Base-by-base conservation (phyloP, 2,113 vertebrate genomes). In the Tauraco erythrolophus region DNA sequence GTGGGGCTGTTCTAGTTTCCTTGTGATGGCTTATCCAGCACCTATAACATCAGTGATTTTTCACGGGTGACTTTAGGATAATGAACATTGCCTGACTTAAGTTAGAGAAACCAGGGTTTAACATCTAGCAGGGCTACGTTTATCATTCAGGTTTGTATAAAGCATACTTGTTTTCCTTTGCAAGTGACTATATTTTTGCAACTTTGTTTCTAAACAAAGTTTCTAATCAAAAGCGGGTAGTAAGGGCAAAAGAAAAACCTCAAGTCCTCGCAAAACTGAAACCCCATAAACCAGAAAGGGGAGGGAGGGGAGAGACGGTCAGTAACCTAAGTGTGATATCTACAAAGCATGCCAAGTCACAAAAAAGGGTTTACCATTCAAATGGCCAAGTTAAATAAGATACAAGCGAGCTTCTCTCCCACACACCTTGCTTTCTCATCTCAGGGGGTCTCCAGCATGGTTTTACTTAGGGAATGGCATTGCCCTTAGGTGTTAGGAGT, bases 341-440 rank as follows among this genome's bases (percentile, higher is more conserved):
- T 96, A 93, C 71, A 81, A 91, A 97, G 89, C 51, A 93, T 80
- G 96, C 96, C 97, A 98, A 98, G 92, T 97, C 87, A 95, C 93
- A 92, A 66, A 89, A 76, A 97, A 92, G 53, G 72, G 80, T 91
- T 94, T 97, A 94, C 91, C 77, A 78, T 68, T 80, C 90, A 68
- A 93, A 95, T 56, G 37, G 96, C 90, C 97, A 98, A 96, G 89
- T 91, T 77, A 98, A 98, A 98, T 87, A 97, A 95, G 85, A 91
- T 25, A 56, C 23, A 53, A 71, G 64, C 1, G 19, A 95, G 71
- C 71, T 90, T 41, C 74, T 94, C 74, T 97, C 28, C 54, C 30
- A 18, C 28, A n/a, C 19, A 28, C 54, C 22, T 88, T 50, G 61
- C 89, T 89, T 83, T 92, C 56, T 65, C 71, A 68, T 56, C 95